phyloP scores from a whole-genome alignment of 1,140 invertebrate genomes.

The Globodera ellingtonae region DNA sequence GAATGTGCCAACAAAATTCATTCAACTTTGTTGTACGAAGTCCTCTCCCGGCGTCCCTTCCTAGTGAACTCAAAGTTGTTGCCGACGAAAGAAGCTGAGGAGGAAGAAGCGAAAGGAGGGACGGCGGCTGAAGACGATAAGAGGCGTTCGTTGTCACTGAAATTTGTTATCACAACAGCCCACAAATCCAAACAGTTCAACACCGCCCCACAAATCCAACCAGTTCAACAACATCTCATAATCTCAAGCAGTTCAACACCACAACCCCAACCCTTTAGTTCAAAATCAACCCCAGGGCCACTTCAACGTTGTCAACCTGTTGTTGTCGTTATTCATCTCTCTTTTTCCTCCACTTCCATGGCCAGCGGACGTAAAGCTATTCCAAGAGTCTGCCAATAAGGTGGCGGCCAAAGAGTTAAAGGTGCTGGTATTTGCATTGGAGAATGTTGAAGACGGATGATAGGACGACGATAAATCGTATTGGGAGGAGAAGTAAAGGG shows the following conservation, averaged over 20 bases:
- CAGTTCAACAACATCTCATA: no score
- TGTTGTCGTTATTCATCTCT: background rate
- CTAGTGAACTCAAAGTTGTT: slow-evolving; percentile 6
- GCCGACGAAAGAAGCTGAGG: background rate
- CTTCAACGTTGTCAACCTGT: no score
- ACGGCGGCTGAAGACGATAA: background rate
- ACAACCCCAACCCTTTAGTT: no score
- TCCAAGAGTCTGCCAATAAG: background rate
- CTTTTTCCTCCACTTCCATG: background rate
- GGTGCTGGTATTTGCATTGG: background rate
- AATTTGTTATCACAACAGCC: background rate
- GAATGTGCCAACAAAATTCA: background rate
- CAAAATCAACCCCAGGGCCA: no score
- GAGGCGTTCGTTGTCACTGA: background rate
- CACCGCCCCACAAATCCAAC: no score
- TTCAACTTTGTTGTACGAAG: slow-evolving; percentile 13
- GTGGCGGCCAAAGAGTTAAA: background rate
- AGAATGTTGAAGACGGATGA: background rate
- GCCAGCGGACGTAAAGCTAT: background rate
- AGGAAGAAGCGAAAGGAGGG: background rate
- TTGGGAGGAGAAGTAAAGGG: background rate
- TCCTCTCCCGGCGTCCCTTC: slow-evolving; percentile 23
- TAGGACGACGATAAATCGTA: background rate
- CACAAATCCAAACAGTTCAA: no score
- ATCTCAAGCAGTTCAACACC: no score